phyloP scores from a whole-genome alignment of 1,140 invertebrate species.

The Ridgeia piscesae region DNA sequence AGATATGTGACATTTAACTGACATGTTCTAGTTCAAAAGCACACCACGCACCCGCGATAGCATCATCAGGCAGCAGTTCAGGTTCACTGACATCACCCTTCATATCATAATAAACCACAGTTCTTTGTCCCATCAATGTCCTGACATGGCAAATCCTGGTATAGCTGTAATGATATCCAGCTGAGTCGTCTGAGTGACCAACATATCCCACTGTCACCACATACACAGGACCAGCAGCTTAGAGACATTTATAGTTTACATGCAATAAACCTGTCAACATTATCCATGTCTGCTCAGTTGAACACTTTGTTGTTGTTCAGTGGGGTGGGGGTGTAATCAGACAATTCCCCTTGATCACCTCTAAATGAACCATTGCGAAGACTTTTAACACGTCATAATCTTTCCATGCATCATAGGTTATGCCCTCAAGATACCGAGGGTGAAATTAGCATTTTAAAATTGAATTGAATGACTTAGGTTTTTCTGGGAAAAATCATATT shows the following conservation, averaged over 20 bases:
- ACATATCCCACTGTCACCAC: not conserved
- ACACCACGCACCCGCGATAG: not conserved
- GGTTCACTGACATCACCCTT: not conserved
- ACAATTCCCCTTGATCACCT: not conserved
- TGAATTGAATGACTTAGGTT: not conserved
- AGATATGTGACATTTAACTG: not conserved
- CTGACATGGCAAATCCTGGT: not conserved
- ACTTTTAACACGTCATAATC: not conserved
- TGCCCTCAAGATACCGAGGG: not conserved
- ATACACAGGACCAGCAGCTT: not conserved
- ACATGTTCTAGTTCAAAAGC: not conserved
- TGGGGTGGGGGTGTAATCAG: not conserved
- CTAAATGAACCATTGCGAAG: not conserved
- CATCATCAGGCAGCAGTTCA: not conserved
- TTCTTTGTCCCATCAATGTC: not conserved
- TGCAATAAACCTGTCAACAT: not conserved
- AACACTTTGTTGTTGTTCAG: not conserved
- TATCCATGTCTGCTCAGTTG: not conserved
- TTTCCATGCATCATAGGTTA: not conserved
- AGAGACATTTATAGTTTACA: not conserved
- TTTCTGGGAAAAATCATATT: not conserved
- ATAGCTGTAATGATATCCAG: not conserved
- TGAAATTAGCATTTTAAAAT: not conserved
- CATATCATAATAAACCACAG: too few species aligned
- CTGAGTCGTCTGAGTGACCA: not conserved